Evolutionary conservation across 2,888 invertebrate species (phyloP), one percentile per base, ranked within the genome.

Genomic region (Parnassius orleans): DNA sequence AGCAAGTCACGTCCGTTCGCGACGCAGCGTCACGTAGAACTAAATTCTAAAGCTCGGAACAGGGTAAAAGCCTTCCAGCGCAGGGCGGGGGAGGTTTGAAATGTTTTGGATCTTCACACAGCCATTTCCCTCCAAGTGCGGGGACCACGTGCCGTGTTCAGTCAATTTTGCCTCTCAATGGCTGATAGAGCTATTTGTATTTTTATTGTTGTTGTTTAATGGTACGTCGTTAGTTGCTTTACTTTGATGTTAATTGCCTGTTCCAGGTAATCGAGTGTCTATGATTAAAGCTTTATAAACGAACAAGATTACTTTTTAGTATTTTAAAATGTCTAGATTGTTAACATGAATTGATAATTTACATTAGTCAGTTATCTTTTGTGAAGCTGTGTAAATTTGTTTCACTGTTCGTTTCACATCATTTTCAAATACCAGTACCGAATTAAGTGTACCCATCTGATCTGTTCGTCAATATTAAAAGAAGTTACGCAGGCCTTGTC

Each of bases 81-180:
- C 55, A 56, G 69, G 76, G 77, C 76, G 83, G 78, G 84, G 86
- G 81, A 73, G 74, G 81, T 84, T 82, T 79, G 80, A 78, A 86
- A 82, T 87, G 86, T 86, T 84, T 86, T 85, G 86, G 84, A 81
- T 84, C 84, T 81, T 83, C 81, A 76, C 77, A 77, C 76, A 75
- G 80, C 75, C 74, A 83, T 83, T 87, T 85, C 83, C 84, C 80
- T 78, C 76, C 71, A 68, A 79, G 77, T 79, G 74, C 72, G 72
- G 72, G 73, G 70, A 82, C 85, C 88, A 89, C 87, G 88, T 89
- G 88, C 83, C 79, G 71, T 75, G 81, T 78, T 83, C 81, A 83
- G 86, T 86, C 78, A 86, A 84, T 87, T 87, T 83, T 81, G 43
- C 79, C 76, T 78, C 74, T 81, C 81, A 81, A 84, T 81, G 73